Evolutionary conservation across 2,797 vertebrate genomes (phyloP), one percentile per base, ranked within the genome.

Genomic region (Nannoperca obscura): DNA sequence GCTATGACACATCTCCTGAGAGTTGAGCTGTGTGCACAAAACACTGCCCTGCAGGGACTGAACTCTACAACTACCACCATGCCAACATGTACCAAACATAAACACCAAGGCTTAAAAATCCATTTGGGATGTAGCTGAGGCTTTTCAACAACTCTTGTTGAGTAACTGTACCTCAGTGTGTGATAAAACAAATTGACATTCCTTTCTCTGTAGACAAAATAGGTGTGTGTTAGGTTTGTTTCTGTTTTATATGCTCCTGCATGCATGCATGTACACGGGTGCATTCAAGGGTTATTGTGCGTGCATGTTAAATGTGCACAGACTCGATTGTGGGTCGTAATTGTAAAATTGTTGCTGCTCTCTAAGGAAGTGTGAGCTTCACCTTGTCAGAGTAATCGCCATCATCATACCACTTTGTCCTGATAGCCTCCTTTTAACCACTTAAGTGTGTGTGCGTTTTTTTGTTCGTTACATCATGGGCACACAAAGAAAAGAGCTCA

Each of bases 381-480:
- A 64, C 62, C 63, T 71, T 75, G 80, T 75, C 66, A 70, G 58
- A 77, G 62, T 84, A 85, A 88, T 89, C 40, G 44, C 47, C 36
- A 34, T 78, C 66, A 83, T 86, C 86, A 81, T 57, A 78, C 50
- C 69, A 78, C 67, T 73, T 83, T 83, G 71, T 71, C 42, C 62
- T 62, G 69, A 80, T 83, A 85, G 78, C 64, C 34, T 77, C 44
- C 66, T 70, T 82, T 80, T 63, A 86, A 81, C 69, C 69, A 78
- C 78, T 87, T 36, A 57, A 81, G 69, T 15, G 1, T 44, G 40
- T 69, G 38, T 47, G 59, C 80, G 57, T 15, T 36, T 14, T 8
- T 53, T 52, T 78, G 65, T 79, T 71, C 76, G 74, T 80, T 55
- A 64, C 55, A 78, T 60, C 67, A 34, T n/a, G 15, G 53, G 65